A percentile compares a stretch with the other conserved stretches of the same genome.
Conservation (phyloP, 2,113 vertebrate species). For the Nyctibius bracteatus region DNA sequence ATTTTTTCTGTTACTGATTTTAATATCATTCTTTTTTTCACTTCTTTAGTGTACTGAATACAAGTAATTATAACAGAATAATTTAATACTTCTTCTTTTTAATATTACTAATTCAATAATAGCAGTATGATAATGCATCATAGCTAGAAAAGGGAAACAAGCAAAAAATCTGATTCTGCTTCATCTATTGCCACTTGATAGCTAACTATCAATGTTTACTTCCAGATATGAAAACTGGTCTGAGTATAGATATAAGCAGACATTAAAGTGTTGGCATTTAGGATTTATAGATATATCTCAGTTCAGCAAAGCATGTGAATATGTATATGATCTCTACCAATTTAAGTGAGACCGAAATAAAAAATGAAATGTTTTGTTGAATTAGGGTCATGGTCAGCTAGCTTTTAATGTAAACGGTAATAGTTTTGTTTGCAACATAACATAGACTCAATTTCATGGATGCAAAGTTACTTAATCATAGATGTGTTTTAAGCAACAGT, state of each 20-base stretch:
- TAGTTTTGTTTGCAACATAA: not conserved
- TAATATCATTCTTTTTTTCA: fast-evolving
- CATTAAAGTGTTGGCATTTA: not conserved
- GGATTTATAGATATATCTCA: not conserved
- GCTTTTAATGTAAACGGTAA: not conserved
- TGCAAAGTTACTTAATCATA: not conserved
- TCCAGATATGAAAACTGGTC: not conserved
- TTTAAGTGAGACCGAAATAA: not conserved
- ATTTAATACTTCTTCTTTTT: not conserved
- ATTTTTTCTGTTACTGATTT: not conserved
- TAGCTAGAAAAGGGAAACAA: not conserved
- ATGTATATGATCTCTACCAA: not conserved
- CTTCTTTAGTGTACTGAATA: not conserved
- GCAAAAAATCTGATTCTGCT: not conserved
- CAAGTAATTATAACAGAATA: not conserved
- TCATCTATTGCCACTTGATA: not conserved
- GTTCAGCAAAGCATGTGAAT: not conserved
- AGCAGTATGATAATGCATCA: not conserved
- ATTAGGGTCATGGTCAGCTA: not conserved
- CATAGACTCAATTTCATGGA: not conserved
- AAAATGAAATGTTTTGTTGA: not conserved
- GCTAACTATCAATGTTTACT: not conserved
- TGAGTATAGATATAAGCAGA: not conserved
- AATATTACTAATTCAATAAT: not conserved
- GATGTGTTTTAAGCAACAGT: not conserved